Base-by-base conservation (phyloP, 2,888 invertebrate genomes). In the Pelosia muscerda region DNA sequence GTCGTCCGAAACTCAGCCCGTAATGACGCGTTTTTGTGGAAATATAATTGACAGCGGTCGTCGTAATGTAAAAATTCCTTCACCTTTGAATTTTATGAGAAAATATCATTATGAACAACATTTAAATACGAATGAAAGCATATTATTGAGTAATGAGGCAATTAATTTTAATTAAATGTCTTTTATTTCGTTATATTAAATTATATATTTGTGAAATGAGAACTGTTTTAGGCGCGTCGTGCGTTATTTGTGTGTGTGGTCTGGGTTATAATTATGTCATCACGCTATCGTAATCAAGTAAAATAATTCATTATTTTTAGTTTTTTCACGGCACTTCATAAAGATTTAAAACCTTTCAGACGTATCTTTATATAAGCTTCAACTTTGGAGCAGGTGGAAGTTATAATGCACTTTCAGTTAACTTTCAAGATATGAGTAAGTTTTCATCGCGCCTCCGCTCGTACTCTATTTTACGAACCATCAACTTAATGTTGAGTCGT, bases 371-470 rank as follows among this genome's bases (percentile, higher is more conserved):
- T 82, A 82, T 80, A 76, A 82, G 78, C 74, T 71, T 75, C 78
- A 84, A 82, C 76, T 81, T 79, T 75, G 72, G 75, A 76, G 79
- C 84, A 88, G 88, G 86, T 88, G 80, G 83, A 88, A 89, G 85
- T 90, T 90, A 88, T 89, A 90, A 90, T 90, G 90, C 90, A 89
- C 86, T 88, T 87, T 85, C 76, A 79, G 85, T 84, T 85, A 86
- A 84, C 88, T 88, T 82, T 79, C 71, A 79, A 86, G 86, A 83
- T 86, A 86, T 87, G 86, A 84, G 83, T 77, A 86, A 88, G 86
- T 88, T 88, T 83, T 77, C 74, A 79, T 77, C 75, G 76, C 67
- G 76, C 69, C 71, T 78, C 63, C 73, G 60, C 73, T 74, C 71
- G 58, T 79, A 81, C 66, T 82, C 85, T 84, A 80, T 83, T 86